Conservation (phyloP, 2,113 vertebrate species). For the Phoenicopterus ruber region DNA sequence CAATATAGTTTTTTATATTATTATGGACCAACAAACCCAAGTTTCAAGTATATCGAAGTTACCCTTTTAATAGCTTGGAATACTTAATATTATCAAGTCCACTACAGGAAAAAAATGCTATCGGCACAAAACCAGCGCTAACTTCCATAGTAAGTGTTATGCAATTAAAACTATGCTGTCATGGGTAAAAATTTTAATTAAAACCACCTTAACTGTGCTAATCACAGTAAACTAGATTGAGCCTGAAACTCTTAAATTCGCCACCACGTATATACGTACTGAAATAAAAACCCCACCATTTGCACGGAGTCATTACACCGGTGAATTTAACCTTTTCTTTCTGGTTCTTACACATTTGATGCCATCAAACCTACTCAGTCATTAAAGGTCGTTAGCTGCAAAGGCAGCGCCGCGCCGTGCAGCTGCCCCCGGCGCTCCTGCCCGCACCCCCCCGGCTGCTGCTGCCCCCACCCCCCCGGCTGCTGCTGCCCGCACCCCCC, state of each 20-base stretch:
- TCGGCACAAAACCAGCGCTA: background rate
- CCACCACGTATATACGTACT: rapidly evolving
- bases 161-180: background rate
- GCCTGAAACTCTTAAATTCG: rapidly evolving
- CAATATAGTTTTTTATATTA: background rate
- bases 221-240: background rate
- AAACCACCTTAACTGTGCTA: background rate
- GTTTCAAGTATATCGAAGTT: background rate
- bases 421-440: background rate
- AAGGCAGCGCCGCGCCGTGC: background rate
- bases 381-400: rapidly evolving
- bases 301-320: rapidly evolving
- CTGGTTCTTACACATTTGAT: rapidly evolving
- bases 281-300: background rate
- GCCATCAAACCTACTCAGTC: rapidly evolving
- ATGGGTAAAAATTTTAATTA: background rate
- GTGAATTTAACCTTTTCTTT: background rate
- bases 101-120: background rate
- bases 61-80: background rate
- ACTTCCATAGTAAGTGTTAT: background rate
- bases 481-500: no score
- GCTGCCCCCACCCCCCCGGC: no score
- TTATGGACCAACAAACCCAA: background rate
- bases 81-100: background rate
- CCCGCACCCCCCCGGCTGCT: no score